phyloP scores from a whole-genome alignment of 1,140 invertebrate genomes.

The Hestina assimilis region DNA sequence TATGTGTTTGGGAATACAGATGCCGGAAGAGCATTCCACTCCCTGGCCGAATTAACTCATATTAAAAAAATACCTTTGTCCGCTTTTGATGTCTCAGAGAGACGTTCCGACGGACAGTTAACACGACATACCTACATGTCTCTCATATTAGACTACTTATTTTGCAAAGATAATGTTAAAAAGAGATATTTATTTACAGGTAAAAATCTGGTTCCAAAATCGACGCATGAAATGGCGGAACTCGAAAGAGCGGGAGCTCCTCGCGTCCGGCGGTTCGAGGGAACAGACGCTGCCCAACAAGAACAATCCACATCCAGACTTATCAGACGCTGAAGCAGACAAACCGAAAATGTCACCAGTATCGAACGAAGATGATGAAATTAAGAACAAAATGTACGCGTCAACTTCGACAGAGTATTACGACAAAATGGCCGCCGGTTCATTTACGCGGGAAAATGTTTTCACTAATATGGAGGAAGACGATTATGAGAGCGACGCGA shows the following conservation, averaged over 20 bases:
- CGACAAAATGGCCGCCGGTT: slow-evolving; percentile 54
- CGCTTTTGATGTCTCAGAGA: too few species aligned
- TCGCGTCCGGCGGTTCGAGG: slow-evolving; percentile 94
- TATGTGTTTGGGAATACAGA: too few species aligned
- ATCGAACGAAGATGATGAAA: slow-evolving; percentile 62
- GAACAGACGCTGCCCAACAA: slow-evolving; percentile 98
- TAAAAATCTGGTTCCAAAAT: slow-evolving; percentile 98
- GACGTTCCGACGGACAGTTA: too few species aligned
- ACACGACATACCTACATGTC: too few species aligned
- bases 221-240: slow-evolving; percentile 98
- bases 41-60: too few species aligned
- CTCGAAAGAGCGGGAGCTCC: slow-evolving; percentile 95
- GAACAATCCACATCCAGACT: slow-evolving; percentile 97
- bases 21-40: too few species aligned
- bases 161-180: too few species aligned
- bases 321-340: slow-evolving; percentile 93
- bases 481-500: slow-evolving; percentile 83
- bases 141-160: too few species aligned
- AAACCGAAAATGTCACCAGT: slow-evolving; percentile 82
- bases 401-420: slow-evolving; percentile 56
- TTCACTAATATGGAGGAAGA: slow-evolving; percentile 78
- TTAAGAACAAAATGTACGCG: slow-evolving; percentile 66
- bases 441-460: slow-evolving; percentile 69
- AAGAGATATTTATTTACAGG: slow-evolving; percentile 81
- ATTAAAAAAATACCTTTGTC: too few species aligned